Evolutionary conservation across 2,888 invertebrate species (phyloP).

Genomic region (Hartigia nigra): DNA sequence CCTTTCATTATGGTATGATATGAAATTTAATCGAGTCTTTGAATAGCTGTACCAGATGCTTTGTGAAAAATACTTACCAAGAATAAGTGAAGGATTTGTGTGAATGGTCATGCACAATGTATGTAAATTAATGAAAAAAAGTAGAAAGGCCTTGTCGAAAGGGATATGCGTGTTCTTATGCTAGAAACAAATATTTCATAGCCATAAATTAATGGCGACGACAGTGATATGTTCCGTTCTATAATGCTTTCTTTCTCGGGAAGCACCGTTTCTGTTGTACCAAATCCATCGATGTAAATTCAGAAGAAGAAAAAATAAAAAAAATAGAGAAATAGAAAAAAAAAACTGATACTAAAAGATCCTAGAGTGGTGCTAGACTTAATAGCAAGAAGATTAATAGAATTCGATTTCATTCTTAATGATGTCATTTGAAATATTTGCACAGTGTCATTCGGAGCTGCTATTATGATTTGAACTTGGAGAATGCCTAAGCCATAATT

Average conservation of each 20-base stretch:
- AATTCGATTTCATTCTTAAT: background rate
- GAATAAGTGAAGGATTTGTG: background rate
- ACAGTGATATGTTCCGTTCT: background rate
- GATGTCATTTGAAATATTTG: background rate
- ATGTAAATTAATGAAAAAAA: background rate
- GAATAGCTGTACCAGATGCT: background rate
- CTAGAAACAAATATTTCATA: background rate
- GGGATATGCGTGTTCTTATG: background rate
- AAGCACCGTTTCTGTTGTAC: background rate
- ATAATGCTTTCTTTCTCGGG: background rate
- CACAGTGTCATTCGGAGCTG: background rate
- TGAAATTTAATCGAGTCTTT: background rate
- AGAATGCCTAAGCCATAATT: background rate
- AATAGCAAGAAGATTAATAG: background rate
- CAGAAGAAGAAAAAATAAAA: background rate
- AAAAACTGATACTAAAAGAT: background rate
- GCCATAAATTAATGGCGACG: background rate
- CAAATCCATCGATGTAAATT: background rate
- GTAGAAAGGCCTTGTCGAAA: background rate
- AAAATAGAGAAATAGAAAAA: background rate
- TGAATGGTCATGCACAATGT: background rate
- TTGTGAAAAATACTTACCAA: background rate
- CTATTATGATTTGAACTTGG: background rate
- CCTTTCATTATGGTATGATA: background rate
- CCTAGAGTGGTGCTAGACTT: background rate